phyloP scores from a whole-genome alignment of 1,140 invertebrate species.

The Penaeus vannamei region DNA sequence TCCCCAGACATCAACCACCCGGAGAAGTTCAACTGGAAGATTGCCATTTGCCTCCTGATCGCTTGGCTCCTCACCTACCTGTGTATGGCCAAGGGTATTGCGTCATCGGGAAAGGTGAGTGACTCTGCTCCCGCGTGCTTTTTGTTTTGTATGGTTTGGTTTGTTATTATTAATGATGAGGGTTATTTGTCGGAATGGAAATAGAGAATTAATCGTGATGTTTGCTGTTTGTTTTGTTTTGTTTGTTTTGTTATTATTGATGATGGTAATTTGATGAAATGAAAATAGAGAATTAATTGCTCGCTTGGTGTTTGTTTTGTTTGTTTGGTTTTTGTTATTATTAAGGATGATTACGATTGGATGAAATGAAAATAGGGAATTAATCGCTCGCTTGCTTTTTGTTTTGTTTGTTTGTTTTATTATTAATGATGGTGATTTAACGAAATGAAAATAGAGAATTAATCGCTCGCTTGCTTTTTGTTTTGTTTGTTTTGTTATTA shows the following conservation, averaged over 20 bases:
- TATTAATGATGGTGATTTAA: too few species aligned
- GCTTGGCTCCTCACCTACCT: slow-evolving; percentile 97
- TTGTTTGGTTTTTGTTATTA: too few species aligned
- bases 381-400: too few species aligned
- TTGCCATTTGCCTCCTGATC: slow-evolving; percentile 88
- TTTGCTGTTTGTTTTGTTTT: neutral
- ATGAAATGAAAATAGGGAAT: too few species aligned
- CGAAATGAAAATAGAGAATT: too few species aligned
- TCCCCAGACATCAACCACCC: slow-evolving; percentile 91
- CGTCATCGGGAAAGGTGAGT: slow-evolving; percentile 91
- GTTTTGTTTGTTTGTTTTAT: too few species aligned
- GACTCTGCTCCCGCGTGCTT: slow-evolving; percentile 16
- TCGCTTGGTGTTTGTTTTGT: too few species aligned
- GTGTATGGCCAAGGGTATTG: slow-evolving; percentile 99
- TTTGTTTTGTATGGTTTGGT: neutral
- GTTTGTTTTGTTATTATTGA: neutral
- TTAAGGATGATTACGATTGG: too few species aligned
- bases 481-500: neutral
- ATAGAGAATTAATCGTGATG: neutral
- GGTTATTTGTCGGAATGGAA: neutral
- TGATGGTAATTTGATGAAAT: too few species aligned
- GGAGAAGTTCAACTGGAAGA: slow-evolving; percentile 93
- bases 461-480: too few species aligned
- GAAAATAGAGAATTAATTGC: too few species aligned
- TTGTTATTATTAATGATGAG: neutral